phyloP scores from a whole-genome alignment of 2,797 vertebrate genomes.

The Peromyscus aztecus region DNA sequence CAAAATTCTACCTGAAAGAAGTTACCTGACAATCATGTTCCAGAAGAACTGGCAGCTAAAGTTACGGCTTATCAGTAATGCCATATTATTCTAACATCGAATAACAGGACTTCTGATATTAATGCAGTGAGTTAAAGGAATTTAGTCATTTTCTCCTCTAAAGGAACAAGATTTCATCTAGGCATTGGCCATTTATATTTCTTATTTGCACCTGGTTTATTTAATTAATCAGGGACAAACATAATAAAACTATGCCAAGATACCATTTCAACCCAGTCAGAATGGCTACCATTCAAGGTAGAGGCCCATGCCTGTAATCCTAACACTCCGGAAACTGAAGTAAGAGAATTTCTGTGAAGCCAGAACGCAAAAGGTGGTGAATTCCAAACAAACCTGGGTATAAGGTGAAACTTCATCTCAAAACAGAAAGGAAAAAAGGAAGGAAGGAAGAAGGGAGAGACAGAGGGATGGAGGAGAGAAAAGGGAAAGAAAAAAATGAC shows the following conservation, averaged over 20 bases:
- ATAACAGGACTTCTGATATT: not conserved
- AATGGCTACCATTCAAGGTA: not conserved
- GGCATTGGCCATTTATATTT: not conserved
- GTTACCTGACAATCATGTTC: not conserved
- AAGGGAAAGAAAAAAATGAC: not conserved
- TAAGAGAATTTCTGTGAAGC: not conserved
- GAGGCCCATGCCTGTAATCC: not conserved
- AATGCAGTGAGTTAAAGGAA: not conserved
- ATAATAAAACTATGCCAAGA: not conserved
- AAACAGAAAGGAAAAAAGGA: not conserved
- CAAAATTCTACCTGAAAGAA: slow-evolving; percentile 38
- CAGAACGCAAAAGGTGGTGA: not conserved
- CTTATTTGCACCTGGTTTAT: not conserved
- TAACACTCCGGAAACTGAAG: not conserved
- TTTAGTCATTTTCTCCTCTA: not conserved
- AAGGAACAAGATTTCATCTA: not conserved
- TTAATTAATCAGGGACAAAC: not conserved
- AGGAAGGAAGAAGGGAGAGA: not conserved
- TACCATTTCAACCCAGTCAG: not conserved
- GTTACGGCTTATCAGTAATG: not conserved
- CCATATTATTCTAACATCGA: not conserved
- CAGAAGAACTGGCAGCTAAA: not conserved
- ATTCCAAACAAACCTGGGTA: not conserved
- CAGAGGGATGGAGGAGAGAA: not conserved
- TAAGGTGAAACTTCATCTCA: not conserved